Base-by-base conservation (phyloP, 2,888 invertebrate species). In the Vandiemenella viatica region DNA sequence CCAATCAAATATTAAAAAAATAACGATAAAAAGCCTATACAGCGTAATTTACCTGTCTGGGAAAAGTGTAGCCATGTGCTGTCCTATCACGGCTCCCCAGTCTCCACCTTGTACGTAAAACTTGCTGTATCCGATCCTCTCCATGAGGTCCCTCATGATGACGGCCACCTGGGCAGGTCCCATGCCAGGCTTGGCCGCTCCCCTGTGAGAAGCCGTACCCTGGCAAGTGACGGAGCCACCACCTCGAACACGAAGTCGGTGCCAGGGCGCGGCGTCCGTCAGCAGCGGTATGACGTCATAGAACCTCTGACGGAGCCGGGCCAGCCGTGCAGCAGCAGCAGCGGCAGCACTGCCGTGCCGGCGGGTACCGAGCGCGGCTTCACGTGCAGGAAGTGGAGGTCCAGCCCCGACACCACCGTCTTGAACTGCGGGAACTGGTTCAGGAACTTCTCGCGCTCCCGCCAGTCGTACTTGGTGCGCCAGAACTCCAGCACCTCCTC, bases 291-390 rank as follows among this genome's bases (percentile, higher is more conserved):
- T 77, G 16, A 84, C 63, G 49, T 81, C 80, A 60, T 83, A 81
- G 63, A 87, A 89, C 64, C 88, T 4, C 80, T 72, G 1, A 89
- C 65, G 0, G 83, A 83, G 3, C 88, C 85, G 0, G 90, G 90
- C 90, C 90, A 90, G 18, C 90, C 88, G 57, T 90, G 89, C 15
- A 84, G 62, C 41, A 90, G 49, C 5, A 90, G 62, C 8, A 91
- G 55, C 0, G 89, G 86, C 1, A 80, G 55, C 1, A 77, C 71
- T 58, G 23, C 19, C n/a, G 41, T 41, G 4, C 17, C 32, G 4
- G 37, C 18, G 4, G 49, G 45, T 6, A 43, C 41, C n/a, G 16
- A 13, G 21, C 21, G 22, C 3, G 50, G 48, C 44, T 48, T 48
- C 32, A 40, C 44, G 40, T 50, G 50, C 16, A 50, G 18, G 37